Base-by-base conservation (phyloP, 2,113 vertebrate genomes). In the Talpa occidentalis region DNA sequence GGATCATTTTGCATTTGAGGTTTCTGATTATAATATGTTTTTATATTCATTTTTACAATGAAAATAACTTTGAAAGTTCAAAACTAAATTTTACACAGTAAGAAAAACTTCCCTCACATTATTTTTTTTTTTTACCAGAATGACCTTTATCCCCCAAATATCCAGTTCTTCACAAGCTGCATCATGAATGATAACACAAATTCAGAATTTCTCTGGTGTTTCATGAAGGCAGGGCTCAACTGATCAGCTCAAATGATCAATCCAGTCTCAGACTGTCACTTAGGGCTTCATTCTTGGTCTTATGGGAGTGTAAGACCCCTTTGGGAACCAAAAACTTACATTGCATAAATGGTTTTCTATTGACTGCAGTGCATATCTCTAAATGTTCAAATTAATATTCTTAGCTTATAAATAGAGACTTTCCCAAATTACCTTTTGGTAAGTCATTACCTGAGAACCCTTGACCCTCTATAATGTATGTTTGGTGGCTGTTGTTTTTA, bases 391-490 rank as follows among this genome's bases (percentile, higher is more conserved):
- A 85, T 90, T 3, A 87, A 86, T 92, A 82, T 76, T 66, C 67
- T 72, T 44, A 62, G 15, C 88, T 64, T 92, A 3, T 72, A 94
- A 96, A 95, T 32, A 81, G 91, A 76, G 22, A 44, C 35, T 56
- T 64, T 37, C 52, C 66, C 78, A 85, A 96, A 96, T 97, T 81
- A 77, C 26, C 69, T 44, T 76, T 93, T 87, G 78, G 21, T 95
- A 92, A 94, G 94, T 95, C 77, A 89, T 82, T 77, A 88, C 60
- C 66, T 96, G 91, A 84, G 83, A 94, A 94, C 42, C 52, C 85
- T 92, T 76, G 1, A 70, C 93, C 81, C 91, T 90, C 10, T 96
- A 32, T 0, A 0, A 54, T 93, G 42, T 21, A 0, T 92, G n/a
- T 67, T 21, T 44, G 69, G 8, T n/a, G n/a, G 16, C 35, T 69